A percentile compares a stretch with the other conserved stretches of the same genome.
Evolutionary conservation across 1,140 invertebrate genomes (phyloP).

Genomic region (Brevipalpus yothersi): DNA sequence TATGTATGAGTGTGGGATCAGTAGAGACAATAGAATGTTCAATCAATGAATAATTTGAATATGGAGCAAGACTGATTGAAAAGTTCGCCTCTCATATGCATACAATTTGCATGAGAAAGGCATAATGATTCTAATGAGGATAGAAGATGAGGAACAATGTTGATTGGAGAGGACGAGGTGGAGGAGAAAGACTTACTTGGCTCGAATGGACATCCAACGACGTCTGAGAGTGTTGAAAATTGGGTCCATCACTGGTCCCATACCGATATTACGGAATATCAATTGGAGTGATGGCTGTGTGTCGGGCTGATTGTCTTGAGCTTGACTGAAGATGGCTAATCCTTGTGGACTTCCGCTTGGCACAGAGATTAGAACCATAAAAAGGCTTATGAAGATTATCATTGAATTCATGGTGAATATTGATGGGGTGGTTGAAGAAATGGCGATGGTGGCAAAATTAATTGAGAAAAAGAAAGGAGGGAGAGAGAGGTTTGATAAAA

Average conservation of each 20-base stretch:
- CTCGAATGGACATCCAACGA: not conserved
- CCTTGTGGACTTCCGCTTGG: not conserved
- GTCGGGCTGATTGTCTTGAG: not conserved
- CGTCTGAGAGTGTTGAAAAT: not conserved
- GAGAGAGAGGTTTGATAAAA: no score
- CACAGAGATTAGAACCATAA: not conserved
- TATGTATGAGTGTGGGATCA: no score
- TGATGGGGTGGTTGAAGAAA: not conserved
- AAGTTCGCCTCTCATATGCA: no score
- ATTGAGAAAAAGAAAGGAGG: no score
- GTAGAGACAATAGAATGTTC: no score
- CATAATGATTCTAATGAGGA: no score
- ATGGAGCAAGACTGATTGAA: no score
- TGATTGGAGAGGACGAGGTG: no score
- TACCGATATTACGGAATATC: not conserved
- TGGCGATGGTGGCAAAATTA: no score
- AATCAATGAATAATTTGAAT: no score
- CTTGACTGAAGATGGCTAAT: not conserved
- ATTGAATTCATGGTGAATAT: not conserved
- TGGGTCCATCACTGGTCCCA: not conserved
- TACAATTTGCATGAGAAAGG: no score
- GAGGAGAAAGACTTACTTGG: not conserved
- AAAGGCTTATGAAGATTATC: not conserved
- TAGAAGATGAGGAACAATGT: no score
- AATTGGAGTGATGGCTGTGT: not conserved